Evolutionary conservation across 1,140 invertebrate species (phyloP), one percentile per base, ranked within the genome.

Genomic region (Heliconius melpomene): DNA sequence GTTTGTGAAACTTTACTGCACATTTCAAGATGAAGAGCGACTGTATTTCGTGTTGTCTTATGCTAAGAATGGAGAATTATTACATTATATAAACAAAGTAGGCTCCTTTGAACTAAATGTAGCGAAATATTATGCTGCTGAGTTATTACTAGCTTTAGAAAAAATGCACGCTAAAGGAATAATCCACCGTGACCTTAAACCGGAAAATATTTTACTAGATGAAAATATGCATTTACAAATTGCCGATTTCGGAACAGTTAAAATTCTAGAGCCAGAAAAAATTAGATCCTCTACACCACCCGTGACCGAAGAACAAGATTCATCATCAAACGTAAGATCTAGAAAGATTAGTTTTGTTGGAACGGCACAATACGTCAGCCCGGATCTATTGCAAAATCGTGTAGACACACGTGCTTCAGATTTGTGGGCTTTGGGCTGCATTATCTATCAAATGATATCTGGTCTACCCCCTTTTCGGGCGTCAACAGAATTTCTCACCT

Each of bases 301-400:
- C 52, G 86, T 79, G 29, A 82, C 88, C 32, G 86, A 91, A 81
- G 91, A 91, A 8, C 90, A 86, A 32, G 78, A 86, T 46, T 83
- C 82, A 52, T 77, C 90, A 16, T 86, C 93, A 84, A 87, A 91
- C 83, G 82, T 93, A 79, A 87, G 95, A 80, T 90, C 93, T 77
- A 93, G 97, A 74, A 96, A 96, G 84, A 98, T 97, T 88, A 99
- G 98, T 89, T 99, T 99, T 94, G 98, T 99, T 7, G 99, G 99
- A n/a, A 99, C 99, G 20, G 99, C 99, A 1, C 99, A 99, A 91
- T 99, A 99, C 94, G 98, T 99, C 0, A 99, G 98, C 71, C 99
- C 99, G 8, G 99, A 99, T 94, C 95, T 99, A 20, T 94, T 99
- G 5, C 97, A 97, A 46, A 97, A 98, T 88, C 97, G 98, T 85